phyloP scores from a whole-genome alignment of 2,797 vertebrate species.

The Zalophus californianus region DNA sequence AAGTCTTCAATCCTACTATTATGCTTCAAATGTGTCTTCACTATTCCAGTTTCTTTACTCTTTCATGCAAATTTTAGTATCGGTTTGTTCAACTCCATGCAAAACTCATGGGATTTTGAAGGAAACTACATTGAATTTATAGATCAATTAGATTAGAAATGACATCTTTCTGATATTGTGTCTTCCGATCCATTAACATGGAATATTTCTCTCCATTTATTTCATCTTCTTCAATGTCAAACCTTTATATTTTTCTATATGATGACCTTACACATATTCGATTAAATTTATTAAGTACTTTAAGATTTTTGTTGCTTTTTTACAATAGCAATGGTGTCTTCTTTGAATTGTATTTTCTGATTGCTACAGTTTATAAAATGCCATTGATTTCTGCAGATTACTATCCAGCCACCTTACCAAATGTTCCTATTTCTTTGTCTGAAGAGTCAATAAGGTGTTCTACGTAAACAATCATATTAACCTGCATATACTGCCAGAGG shows the following conservation, averaged over 20 bases:
- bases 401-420: not conserved
- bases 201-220: not conserved
- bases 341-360: conserved; percentile 38
- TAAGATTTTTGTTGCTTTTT: not conserved
- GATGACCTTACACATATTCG: not conserved
- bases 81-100: not conserved
- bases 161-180: not conserved
- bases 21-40: not conserved
- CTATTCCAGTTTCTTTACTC: not conserved
- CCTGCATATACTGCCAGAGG: not conserved
- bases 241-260: not conserved
- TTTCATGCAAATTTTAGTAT: conserved; percentile 45
- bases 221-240: conserved; percentile 3
- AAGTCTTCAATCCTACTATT: not conserved
- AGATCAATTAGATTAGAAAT: conserved; percentile 33
- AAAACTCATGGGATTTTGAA: not conserved
- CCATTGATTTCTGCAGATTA: conserved; percentile 21
- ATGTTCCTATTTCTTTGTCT: conserved; percentile 6
- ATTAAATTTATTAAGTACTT: conserved; percentile 33
- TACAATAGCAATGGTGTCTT: not conserved
- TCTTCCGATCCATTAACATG: conserved; percentile 16
- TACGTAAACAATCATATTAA: conserved; percentile 9
- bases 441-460: not conserved
- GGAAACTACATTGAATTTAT: not conserved
- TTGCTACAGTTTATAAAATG: conserved; percentile 11